Conservation (phyloP, 1,140 invertebrate genomes). For the Bombus balteatus region DNA sequence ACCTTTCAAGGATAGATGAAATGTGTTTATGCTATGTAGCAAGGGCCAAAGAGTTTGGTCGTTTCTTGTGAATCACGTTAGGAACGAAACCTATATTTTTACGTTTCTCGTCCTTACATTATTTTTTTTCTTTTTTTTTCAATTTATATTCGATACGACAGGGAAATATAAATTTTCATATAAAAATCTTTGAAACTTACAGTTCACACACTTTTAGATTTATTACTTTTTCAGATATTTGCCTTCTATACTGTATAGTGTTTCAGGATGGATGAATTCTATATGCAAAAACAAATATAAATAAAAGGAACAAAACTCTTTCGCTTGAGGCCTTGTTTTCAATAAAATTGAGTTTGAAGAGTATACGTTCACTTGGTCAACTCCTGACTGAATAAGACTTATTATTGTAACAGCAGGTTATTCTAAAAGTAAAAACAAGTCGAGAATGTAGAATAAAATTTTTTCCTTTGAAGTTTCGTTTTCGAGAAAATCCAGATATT, state of each 20-base stretch:
- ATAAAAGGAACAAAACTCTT: neutral
- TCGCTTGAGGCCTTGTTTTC: neutral
- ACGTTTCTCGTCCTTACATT: too few relatives aligned
- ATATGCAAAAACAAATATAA: neutral
- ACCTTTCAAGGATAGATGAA: neutral
- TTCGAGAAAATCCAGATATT: neutral
- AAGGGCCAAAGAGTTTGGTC: neutral
- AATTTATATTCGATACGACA: neutral
- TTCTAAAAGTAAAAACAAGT: too few relatives aligned
- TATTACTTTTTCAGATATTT: neutral
- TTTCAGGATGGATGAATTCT: neutral
- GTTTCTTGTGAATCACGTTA: neutral
- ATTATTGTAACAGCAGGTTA: neutral
- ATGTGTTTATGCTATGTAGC: constrained; percentile 2
- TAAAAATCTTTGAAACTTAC: neutral
- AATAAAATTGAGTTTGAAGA: neutral
- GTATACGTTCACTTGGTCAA: neutral
- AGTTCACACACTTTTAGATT: neutral
- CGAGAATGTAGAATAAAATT: neutral
- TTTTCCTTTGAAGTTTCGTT: neutral
- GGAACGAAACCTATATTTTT: neutral
- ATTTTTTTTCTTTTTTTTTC: neutral
- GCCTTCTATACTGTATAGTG: neutral
- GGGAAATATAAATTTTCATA: neutral
- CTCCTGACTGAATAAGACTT: neutral